Percentiles rank a stretch among this genome's conserved stretches.
These are phyloP conservation scores for Pagetopsis macropterus DNA, from an alignment of 2,797 vertebrate genomes.

Conservation along the genomic window DNA sequence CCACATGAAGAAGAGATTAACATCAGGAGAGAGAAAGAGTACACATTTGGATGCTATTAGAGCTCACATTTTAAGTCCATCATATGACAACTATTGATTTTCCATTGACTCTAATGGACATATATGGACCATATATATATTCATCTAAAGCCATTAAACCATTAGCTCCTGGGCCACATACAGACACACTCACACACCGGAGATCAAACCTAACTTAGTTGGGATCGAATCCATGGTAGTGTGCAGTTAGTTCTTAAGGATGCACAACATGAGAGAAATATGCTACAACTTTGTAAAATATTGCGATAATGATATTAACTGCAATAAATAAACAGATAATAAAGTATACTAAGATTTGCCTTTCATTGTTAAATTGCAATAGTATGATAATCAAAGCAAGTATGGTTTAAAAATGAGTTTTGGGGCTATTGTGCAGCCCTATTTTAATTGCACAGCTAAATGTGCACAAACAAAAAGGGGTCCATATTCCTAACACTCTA, in stretches of 20 bases:
- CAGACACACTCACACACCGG: slow-evolving; percentile 15
- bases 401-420: no score
- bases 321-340: no score
- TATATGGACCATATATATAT: slow-evolving; percentile 54
- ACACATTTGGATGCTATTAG: slow-evolving; percentile 64
- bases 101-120: slow-evolving; percentile 67
- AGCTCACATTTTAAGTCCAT: slow-evolving; percentile 54
- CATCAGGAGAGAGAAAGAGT: not conserved
- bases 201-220: not conserved
- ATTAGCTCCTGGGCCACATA: slow-evolving; percentile 39
- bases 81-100: slow-evolving; percentile 74
- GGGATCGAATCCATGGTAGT: not conserved
- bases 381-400: no score
- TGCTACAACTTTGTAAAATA: no score
- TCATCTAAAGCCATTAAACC: slow-evolving; percentile 57
- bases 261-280: no score
- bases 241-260: not conserved
- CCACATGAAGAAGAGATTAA: not conserved
- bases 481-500: not conserved
- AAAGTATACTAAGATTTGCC: no score
- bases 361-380: no score
- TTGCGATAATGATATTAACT: no score
- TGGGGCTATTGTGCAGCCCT: no score
- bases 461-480: not conserved
- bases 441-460: not conserved